These are phyloP conservation scores for Acanthacorydalis orientalis DNA, from an alignment of 2,888 invertebrate species.

Conservation along the genomic window DNA sequence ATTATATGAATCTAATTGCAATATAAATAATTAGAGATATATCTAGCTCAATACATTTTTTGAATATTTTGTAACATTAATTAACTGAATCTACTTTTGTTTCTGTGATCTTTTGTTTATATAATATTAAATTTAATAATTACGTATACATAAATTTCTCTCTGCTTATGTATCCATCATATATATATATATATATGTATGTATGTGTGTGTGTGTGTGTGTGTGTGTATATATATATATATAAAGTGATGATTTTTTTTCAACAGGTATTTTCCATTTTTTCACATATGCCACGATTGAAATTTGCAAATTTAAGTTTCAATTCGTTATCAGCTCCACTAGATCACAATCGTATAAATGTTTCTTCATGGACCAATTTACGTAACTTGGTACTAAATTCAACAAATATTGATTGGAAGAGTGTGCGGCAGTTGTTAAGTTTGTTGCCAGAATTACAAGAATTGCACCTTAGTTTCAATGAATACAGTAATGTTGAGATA, in stretches of 20 bases:
- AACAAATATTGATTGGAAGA: conserved; percentile 73
- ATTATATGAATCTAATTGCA: too few species aligned
- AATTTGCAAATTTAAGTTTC: conserved; percentile 84
- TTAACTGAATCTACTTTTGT: too few species aligned
- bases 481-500: conserved; percentile 61
- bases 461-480: conserved; percentile 82
- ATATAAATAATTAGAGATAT: too few species aligned
- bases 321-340: conserved; percentile 64
- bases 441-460: conserved; percentile 71
- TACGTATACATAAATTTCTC: too few species aligned
- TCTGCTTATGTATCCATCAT: too few species aligned
- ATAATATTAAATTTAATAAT: too few species aligned
- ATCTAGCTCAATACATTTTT: too few species aligned
- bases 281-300: conserved; percentile 72
- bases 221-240: too few species aligned
- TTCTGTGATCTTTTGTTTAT: too few species aligned
- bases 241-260: conserved; percentile 7
- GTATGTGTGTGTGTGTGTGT: too few species aligned
- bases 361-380: conserved; percentile 37
- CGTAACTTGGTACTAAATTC: conserved; percentile 74
- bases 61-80: too few species aligned
- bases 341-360: conserved; percentile 20
- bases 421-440: conserved; percentile 57
- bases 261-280: conserved; percentile 67
- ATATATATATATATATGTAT: too few species aligned